Conservation (phyloP, 2,113 vertebrate species). For the Boleophthalmus pectinirostris region DNA sequence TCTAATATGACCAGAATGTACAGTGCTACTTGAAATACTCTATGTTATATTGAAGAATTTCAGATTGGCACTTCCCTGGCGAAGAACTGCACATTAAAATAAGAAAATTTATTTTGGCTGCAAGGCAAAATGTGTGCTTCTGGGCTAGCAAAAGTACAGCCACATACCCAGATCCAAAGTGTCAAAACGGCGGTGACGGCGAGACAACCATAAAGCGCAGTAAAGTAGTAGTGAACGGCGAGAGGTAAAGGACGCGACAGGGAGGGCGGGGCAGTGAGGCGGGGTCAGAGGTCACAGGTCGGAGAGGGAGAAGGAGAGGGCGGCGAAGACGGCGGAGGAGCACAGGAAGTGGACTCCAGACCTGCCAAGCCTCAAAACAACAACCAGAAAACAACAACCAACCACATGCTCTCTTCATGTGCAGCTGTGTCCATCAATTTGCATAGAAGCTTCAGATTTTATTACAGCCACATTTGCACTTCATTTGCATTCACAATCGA, state of each 20-base stretch:
- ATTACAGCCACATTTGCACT: neutral
- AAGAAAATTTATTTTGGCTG: neutral
- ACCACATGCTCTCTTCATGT: constrained; percentile 1
- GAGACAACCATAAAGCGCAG: constrained; percentile 45
- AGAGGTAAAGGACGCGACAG: constrained; percentile 56
- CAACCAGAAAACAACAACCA: constrained; percentile 27
- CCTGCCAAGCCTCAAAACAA: constrained; percentile 57
- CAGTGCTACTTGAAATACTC: constrained; percentile 39
- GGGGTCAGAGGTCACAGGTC: constrained; percentile 5
- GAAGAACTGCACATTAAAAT: constrained; percentile 31
- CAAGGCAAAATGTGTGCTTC: constrained; percentile 31
- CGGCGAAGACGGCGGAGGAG: constrained; percentile 72
- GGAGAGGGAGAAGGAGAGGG: constrained; percentile 28
- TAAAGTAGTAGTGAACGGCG: constrained; percentile 60
- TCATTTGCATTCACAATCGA: neutral
- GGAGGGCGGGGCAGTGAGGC: constrained; percentile 32
- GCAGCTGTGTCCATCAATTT: constrained; percentile 2
- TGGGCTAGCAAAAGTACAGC: constrained; percentile 63
- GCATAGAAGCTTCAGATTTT: neutral
- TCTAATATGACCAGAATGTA: constrained; percentile 55
- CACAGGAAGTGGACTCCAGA: constrained; percentile 51
- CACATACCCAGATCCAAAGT: constrained; percentile 61
- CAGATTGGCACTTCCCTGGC: constrained; percentile 52
- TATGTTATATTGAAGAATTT: constrained; percentile 50
- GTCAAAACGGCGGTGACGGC: constrained; percentile 69